Percentiles rank a stretch among this genome's conserved stretches.
Conservation (phyloP, 2,797 vertebrate genomes). For the Myotis daubentonii region DNA sequence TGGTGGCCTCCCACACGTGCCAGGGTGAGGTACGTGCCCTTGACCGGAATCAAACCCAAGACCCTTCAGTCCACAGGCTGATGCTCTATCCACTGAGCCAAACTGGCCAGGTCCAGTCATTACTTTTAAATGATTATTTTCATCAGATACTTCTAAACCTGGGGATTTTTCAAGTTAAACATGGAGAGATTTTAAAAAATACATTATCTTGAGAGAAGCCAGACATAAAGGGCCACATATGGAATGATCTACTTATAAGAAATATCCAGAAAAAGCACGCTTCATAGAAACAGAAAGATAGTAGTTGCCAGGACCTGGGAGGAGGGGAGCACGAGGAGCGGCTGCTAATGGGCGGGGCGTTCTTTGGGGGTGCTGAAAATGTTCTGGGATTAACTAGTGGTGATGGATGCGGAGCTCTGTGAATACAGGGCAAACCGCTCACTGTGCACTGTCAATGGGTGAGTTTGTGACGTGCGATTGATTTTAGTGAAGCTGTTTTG, state of each 20-base stretch:
- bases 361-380: not conserved
- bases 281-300: not conserved
- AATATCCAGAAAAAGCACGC: not conserved
- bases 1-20: too few relatives aligned
- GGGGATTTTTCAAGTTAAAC: conserved; percentile 30
- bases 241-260: not conserved
- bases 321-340: not conserved
- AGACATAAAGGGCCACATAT: not conserved
- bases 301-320: not conserved
- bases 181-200: not conserved
- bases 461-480: not conserved
- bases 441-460: not conserved
- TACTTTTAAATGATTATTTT: conserved; percentile 39
- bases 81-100: too few relatives aligned
- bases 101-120: not conserved
- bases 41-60: too few relatives aligned
- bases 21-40: too few relatives aligned
- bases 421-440: not conserved
- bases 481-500: not conserved
- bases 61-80: too few relatives aligned
- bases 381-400: conserved; percentile 2
- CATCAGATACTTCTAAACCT: not conserved
- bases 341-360: not conserved
- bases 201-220: conserved; percentile 9
- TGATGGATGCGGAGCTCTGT: not conserved